These are phyloP conservation scores for Eupithecia subumbrata DNA, from an alignment of 2,888 invertebrate species.

Conservation along the genomic window DNA sequence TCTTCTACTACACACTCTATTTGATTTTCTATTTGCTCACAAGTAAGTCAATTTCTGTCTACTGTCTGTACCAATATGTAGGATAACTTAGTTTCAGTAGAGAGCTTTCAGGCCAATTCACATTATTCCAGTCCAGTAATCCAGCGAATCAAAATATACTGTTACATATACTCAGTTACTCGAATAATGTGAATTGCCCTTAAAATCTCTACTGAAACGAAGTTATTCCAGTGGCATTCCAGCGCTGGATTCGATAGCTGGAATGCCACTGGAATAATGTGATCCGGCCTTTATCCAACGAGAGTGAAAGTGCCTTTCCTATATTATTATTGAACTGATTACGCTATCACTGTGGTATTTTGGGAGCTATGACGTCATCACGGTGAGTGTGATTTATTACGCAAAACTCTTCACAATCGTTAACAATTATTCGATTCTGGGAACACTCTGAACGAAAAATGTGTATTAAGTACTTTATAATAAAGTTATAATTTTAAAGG, in stretches of 20 bases:
- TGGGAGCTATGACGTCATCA: background rate
- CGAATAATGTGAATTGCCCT: too few species aligned
- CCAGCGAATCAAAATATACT: too few species aligned
- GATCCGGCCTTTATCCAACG: background rate
- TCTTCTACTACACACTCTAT: background rate
- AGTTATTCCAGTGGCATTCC: too few species aligned
- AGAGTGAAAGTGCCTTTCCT: background rate
- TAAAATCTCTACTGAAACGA: too few species aligned
- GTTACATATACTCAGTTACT: too few species aligned
- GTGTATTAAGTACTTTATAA: background rate
- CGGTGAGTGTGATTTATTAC: background rate
- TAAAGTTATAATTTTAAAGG: background rate
- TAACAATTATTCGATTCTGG: background rate
- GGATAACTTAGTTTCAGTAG: background rate
- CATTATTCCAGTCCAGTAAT: too few species aligned
- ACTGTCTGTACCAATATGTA: background rate
- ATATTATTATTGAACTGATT: background rate
- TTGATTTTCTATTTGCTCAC: background rate
- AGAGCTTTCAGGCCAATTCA: too few species aligned
- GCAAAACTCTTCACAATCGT: background rate
- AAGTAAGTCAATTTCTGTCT: background rate
- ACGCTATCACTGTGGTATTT: background rate
- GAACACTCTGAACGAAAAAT: background rate
- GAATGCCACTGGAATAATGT: too few species aligned
- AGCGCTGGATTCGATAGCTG: too few species aligned